These are phyloP conservation scores for Dermolepida albohirtum DNA, from an alignment of 2,888 invertebrate genomes.

Conservation along the genomic window DNA sequence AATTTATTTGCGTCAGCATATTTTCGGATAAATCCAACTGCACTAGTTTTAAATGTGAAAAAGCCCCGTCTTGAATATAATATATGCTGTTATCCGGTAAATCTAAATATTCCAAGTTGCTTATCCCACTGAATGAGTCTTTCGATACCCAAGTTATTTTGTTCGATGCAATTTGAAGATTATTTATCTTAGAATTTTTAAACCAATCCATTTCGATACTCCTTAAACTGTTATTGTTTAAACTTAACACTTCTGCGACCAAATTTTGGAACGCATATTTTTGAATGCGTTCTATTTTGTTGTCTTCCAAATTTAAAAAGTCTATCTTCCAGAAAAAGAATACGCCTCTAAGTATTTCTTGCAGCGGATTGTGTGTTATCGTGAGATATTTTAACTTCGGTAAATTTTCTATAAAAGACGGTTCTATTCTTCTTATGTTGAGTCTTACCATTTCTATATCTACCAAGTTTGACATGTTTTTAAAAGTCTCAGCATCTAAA, in stretches of 20 bases:
- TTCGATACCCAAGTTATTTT: conserved; percentile 18
- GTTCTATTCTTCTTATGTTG: conserved; percentile 14
- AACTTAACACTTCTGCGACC: conserved; percentile 5
- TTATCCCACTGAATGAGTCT: conserved; percentile 19
- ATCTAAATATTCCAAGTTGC: conserved; percentile 21
- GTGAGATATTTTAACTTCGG: conserved; percentile 17
- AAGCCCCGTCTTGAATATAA: conserved; percentile 25
- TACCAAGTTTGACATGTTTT: conserved; percentile 7
- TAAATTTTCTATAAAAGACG: conserved; percentile 16
- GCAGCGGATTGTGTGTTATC: conserved; percentile 19
- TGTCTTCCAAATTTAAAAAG: conserved; percentile 10
- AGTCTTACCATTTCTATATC: conserved; percentile 10
- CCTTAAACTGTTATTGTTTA: conserved; percentile 31
- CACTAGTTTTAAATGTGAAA: neutral
- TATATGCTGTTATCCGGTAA: conserved; percentile 20
- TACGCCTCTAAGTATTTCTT: conserved; percentile 9
- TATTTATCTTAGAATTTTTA: conserved; percentile 25
- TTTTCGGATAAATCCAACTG: conserved; percentile 31
- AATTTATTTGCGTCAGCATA: conserved; percentile 27
- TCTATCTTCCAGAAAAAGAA: conserved; percentile 5
- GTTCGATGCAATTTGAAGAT: conserved; percentile 24
- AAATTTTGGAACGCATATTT: conserved; percentile 23
- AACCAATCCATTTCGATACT: conserved; percentile 32
- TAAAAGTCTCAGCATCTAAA: conserved; percentile 20
- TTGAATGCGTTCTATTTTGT: conserved; percentile 14